Base-by-base conservation (phyloP, 2,888 invertebrate species). In the Rapana venosa region DNA sequence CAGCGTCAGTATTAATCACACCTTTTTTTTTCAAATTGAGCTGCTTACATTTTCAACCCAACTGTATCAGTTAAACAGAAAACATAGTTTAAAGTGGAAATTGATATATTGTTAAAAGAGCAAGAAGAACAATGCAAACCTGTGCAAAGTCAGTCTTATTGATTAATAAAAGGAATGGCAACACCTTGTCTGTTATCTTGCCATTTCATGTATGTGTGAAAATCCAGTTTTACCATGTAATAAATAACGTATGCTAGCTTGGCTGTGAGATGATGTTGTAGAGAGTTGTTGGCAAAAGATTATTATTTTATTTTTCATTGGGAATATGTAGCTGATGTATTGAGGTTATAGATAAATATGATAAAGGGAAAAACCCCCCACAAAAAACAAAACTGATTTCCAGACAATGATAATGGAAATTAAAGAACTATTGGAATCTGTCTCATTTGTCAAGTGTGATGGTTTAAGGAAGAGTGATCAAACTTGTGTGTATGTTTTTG, bases 311-410 rank as follows among this genome's bases (percentile, higher is more conserved):
- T n/a, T 5, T 74, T 74, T 74, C n/a, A 26, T 1, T 74, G 74
- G 74, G 74, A 74, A 74, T 74, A 26, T 74, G n/a, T 74, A 74
- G 74, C 74, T 11, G 74, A 74, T 74, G n/a, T 74, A n/a, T n/a
- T 74, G 74, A 26, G 74, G 74, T n/a, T 74, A n/a, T n/a, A 74
- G 22, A 74, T n/a, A 74, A 74, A 74, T 74, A n/a, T 74, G 8
- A 74, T n/a, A n/a, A 74, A 26, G 74, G 6, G 74, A 13, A 74
- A n/a, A 61, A 74, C 26, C 15, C 6, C n/a, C n/a, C n/a, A n/a
- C n/a, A n/a, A n/a, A n/a, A n/a, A n/a, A n/a, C 20, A 61, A 22
- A 61, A 20, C n/a, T 74, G n/a, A n/a, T 74, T 74, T 26, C 6
- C n/a, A 47, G 74, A 74, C 13, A n/a, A 74, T 74, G n/a, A n/a